Percentiles rank a stretch among this genome's conserved stretches.
Conservation (phyloP, 2,888 invertebrate species). For the Euclidia mi region DNA sequence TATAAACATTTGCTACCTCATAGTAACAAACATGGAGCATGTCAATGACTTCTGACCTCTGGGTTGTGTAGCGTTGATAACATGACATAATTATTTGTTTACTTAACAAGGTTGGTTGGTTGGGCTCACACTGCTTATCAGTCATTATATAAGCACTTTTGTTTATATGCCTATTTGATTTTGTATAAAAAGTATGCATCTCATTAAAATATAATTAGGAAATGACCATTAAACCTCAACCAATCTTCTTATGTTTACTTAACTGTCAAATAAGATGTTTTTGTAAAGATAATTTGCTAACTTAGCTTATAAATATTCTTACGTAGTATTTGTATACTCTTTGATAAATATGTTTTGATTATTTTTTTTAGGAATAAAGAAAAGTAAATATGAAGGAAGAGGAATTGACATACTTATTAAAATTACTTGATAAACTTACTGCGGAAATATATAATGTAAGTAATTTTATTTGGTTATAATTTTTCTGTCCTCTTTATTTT, state of each 20-base stretch:
- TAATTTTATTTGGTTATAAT: slow-evolving; percentile 2
- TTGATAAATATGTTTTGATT: not conserved
- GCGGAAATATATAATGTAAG: slow-evolving; percentile 79
- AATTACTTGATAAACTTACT: slow-evolving; percentile 77
- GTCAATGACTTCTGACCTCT: slow-evolving; percentile 67
- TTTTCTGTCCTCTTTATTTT: no score
- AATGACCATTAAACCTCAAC: no score
- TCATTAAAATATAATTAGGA: no score
- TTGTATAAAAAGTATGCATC: not conserved
- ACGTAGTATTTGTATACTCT: no score
- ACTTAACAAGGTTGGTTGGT: slow-evolving; percentile 54
- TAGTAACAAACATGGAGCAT: slow-evolving; percentile 49
- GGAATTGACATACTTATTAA: slow-evolving; percentile 81
- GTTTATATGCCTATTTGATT: not conserved
- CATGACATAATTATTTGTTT: slow-evolving; percentile 67
- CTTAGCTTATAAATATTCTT: no score
- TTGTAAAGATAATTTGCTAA: no score
- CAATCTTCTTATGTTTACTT: no score
- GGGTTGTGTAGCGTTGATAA: slow-evolving; percentile 60
- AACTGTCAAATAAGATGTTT: no score
- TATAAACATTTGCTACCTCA: slow-evolving; percentile 17
- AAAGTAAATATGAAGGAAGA: slow-evolving; percentile 78
- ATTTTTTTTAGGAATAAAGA: slow-evolving; percentile 37
- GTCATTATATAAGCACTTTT: slow-evolving; percentile 28
- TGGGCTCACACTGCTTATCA: slow-evolving; percentile 20